Percentiles rank a stretch among this genome's conserved stretches.
Evolutionary conservation across 1,140 invertebrate genomes (phyloP).

Genomic region (Drosophila nannoptera): DNA sequence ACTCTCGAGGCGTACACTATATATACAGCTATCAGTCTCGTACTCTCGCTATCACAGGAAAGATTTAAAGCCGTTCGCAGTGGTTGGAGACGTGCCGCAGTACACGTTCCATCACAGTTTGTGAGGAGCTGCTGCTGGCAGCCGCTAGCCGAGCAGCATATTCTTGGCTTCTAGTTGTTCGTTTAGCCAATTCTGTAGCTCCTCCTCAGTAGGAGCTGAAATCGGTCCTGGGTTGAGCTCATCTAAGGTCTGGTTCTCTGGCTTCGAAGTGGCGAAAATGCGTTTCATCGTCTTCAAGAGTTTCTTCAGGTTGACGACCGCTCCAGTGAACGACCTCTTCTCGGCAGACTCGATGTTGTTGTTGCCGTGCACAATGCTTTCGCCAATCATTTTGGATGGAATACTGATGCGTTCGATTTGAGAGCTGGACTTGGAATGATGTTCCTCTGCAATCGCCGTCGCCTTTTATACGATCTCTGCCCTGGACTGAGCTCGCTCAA

Average conservation of each 20-base stretch:
- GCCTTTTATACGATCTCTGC: conserved; percentile 50
- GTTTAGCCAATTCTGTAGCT: conserved; percentile 69
- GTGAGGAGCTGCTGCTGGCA: conserved; percentile 1
- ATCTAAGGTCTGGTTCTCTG: conserved; percentile 7
- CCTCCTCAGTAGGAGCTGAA: conserved; percentile 53
- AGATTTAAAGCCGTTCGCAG: conserved; percentile 60
- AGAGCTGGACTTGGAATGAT: conserved; percentile 57
- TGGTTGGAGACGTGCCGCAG: conserved; percentile 18
- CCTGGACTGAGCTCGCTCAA: background rate
- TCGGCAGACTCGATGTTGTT: conserved; percentile 9
- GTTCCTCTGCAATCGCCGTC: background rate
- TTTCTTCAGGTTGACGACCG: conserved; percentile 57
- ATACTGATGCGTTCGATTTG: conserved; percentile 32
- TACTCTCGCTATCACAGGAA: conserved; percentile 58
- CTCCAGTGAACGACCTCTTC: conserved; percentile 52
- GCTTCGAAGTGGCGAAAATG: conserved; percentile 46
- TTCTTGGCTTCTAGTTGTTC: conserved; percentile 54
- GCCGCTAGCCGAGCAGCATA: conserved; percentile 14
- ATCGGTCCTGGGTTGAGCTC: conserved; percentile 6
- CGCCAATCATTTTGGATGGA: conserved; percentile 40
- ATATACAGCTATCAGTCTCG: conserved; percentile 50
- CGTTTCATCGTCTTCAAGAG: conserved; percentile 53
- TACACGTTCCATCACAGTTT: conserved; percentile 58
- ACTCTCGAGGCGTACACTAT: conserved; percentile 19
- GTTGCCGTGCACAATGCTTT: conserved; percentile 30